phyloP scores from a whole-genome alignment of 2,113 vertebrate species.

The Chloroceryle aenea region DNA sequence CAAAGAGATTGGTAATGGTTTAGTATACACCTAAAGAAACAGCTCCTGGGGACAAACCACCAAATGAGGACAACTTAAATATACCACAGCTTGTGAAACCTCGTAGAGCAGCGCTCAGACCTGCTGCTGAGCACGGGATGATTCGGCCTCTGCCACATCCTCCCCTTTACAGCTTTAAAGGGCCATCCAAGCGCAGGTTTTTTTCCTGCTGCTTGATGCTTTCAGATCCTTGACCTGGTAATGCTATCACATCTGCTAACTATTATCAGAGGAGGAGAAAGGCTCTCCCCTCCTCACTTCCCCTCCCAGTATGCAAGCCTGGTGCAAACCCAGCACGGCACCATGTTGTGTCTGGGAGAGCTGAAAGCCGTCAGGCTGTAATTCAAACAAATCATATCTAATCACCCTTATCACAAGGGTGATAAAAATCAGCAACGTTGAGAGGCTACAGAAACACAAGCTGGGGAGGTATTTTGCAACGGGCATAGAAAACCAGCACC shows the following conservation, averaged over 20 bases:
- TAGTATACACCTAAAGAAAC: background rate
- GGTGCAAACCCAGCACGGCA: fast-evolving
- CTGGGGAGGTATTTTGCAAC: background rate
- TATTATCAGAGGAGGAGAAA: slow-evolving; percentile 2
- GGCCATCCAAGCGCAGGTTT: background rate
- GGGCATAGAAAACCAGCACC: background rate
- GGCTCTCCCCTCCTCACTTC: background rate
- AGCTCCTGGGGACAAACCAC: background rate
- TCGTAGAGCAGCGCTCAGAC: background rate
- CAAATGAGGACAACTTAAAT: background rate
- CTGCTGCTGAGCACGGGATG: background rate
- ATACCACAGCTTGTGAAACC: background rate
- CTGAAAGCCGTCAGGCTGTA: background rate
- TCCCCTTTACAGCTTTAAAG: background rate
- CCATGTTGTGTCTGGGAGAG: slow-evolving; percentile 23
- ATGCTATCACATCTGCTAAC: slow-evolving; percentile 42
- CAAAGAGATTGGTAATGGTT: background rate
- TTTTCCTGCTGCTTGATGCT: background rate
- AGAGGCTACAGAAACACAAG: background rate
- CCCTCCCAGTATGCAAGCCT: background rate
- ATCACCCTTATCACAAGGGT: slow-evolving; percentile 11
- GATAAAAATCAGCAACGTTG: background rate
- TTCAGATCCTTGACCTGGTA: slow-evolving; percentile 21
- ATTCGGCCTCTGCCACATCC: background rate
- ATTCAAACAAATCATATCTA: slow-evolving; percentile 56